Evolutionary conservation across 2,797 vertebrate genomes (phyloP).

Genomic region (Ciconia nigra): DNA sequence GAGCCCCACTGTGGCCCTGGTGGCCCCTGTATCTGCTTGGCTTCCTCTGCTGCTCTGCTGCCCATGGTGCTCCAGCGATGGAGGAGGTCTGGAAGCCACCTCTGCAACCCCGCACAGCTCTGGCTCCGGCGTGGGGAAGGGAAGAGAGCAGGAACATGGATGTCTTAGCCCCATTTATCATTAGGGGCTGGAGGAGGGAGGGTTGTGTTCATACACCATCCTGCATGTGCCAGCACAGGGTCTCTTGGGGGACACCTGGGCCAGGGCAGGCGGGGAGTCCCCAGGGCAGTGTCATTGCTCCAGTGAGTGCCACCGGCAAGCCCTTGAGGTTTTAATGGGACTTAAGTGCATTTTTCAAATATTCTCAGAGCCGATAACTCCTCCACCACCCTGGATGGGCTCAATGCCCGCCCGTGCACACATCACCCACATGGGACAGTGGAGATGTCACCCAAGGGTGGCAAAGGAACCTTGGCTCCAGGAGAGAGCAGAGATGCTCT

Average conservation of each 20-base stretch:
- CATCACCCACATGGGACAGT: not conserved
- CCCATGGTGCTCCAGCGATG: not conserved
- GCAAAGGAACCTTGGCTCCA: not conserved
- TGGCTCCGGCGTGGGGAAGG: accelerated
- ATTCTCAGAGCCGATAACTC: not conserved
- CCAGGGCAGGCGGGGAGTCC: not conserved
- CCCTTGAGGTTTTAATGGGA: not conserved
- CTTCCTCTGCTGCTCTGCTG: not conserved
- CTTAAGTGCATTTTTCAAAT: not conserved
- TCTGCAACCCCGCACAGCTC: not conserved
- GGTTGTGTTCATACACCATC: not conserved
- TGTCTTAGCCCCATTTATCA: not conserved
- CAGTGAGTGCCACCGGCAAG: not conserved
- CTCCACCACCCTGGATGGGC: not conserved
- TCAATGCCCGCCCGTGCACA: accelerated
- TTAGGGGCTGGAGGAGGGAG: not conserved
- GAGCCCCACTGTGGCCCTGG: not conserved
- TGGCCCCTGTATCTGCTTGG: not conserved
- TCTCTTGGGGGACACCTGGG: not conserved
- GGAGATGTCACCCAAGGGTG: not conserved
- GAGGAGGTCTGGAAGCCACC: not conserved
- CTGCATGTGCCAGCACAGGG: not conserved
- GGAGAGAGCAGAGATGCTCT: not conserved
- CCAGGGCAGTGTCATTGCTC: not conserved
- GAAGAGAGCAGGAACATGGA: not conserved